Conservation (phyloP, 2,113 vertebrate species). For the Neolamprologus devosi region DNA sequence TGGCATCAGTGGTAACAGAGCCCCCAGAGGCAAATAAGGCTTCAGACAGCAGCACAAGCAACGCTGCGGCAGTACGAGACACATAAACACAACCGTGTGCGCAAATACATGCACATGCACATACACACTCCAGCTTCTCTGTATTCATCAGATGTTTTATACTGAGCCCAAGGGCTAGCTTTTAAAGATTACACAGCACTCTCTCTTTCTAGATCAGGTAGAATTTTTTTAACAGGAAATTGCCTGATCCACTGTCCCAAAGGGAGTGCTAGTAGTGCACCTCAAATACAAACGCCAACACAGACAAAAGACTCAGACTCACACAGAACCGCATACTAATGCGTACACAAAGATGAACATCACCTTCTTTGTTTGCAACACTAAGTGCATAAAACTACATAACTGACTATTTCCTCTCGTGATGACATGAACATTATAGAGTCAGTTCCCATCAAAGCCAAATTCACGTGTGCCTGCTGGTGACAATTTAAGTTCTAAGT, state of each 20-base stretch:
- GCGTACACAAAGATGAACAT: neutral
- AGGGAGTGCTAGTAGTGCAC: conserved; percentile 55
- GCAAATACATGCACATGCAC: neutral
- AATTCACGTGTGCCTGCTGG: neutral
- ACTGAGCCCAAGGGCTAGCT: conserved; percentile 53
- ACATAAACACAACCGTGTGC: neutral
- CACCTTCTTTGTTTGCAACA: neutral
- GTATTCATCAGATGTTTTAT: conserved; percentile 58
- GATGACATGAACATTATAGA: neutral
- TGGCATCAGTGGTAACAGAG: conserved; percentile 52
- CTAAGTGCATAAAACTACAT: neutral
- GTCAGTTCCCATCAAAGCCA: neutral
- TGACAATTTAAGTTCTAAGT: neutral
- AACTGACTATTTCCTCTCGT: neutral
- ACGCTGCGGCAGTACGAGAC: neutral
- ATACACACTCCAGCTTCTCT: conserved; percentile 25
- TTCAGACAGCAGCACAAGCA: neutral
- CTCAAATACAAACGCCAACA: conserved; percentile 40
- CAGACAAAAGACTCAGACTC: conserved; percentile 18
- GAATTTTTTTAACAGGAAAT: conserved; percentile 51
- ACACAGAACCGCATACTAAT: neutral
- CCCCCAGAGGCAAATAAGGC: conserved; percentile 37
- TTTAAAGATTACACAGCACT: conserved; percentile 59
- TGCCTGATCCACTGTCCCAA: conserved; percentile 60
- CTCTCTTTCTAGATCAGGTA: conserved; percentile 45